Evolutionary conservation across 2,797 vertebrate genomes (phyloP).

Genomic region (Sebastes hopkinsi): DNA sequence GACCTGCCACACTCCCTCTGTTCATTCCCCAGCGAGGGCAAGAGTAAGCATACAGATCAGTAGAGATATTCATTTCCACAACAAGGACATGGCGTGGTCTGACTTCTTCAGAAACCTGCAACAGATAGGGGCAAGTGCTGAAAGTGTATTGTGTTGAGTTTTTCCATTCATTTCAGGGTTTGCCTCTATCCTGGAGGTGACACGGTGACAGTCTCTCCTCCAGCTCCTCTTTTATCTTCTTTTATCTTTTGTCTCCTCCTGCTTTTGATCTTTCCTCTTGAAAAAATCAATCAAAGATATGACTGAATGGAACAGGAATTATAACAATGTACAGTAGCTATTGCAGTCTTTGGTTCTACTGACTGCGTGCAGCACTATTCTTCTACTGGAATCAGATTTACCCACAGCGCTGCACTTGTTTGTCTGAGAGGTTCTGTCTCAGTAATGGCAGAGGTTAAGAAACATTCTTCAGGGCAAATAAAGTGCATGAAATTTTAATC

Average conservation of each 20-base stretch:
- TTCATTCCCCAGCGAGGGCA: slow-evolving; percentile 8
- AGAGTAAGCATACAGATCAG: slow-evolving; percentile 12
- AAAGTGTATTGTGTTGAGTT: neutral
- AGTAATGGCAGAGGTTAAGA: neutral
- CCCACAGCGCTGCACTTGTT: neutral
- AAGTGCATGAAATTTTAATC: neutral
- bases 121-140: neutral
- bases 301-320: slow-evolving; percentile 12
- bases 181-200: slow-evolving; percentile 6
- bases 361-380: neutral
- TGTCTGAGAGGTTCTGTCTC: neutral
- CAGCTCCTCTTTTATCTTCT: slow-evolving; percentile 49
- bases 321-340: neutral
- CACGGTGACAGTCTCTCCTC: slow-evolving; percentile 46
- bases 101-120: neutral
- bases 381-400: neutral
- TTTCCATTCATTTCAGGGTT: slow-evolving; percentile 19
- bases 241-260: slow-evolving; percentile 60
- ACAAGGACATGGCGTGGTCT: neutral
- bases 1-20: neutral
- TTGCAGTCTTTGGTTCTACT: neutral
- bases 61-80: slow-evolving; percentile 1
- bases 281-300: slow-evolving; percentile 39
- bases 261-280: slow-evolving; percentile 60
- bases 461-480: neutral